Evolutionary conservation across 2,888 invertebrate species (phyloP).

Genomic region (Cacoxenus indagator): DNA sequence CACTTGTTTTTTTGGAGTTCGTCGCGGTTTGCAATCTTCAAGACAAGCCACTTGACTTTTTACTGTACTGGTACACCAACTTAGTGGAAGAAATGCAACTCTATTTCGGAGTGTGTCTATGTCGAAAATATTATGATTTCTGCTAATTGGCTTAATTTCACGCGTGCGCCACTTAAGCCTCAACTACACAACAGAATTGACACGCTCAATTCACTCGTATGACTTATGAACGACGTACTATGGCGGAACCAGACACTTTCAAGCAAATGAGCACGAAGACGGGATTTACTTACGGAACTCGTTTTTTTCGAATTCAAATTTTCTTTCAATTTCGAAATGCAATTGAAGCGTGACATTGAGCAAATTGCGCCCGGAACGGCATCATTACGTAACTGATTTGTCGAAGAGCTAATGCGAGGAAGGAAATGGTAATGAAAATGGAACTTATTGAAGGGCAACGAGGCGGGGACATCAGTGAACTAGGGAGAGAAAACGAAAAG

Average conservation of each 20-base stretch:
- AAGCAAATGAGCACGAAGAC: too few relatives aligned
- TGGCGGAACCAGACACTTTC: constrained; percentile 14
- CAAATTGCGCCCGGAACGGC: constrained; percentile 58
- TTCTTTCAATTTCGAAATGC: constrained; percentile 55
- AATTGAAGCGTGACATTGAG: constrained; percentile 59
- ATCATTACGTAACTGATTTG: constrained; percentile 67
- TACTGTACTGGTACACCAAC: too few relatives aligned
- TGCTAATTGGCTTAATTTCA: constrained; percentile 61
- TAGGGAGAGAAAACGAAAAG: neutral
- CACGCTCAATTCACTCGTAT: constrained; percentile 64
- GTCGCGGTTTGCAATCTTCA: too few relatives aligned
- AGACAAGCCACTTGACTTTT: too few relatives aligned
- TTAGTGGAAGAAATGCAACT: too few relatives aligned
- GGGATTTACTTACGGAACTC: too few relatives aligned
- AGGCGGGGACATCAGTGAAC: neutral
- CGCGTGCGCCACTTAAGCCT: constrained; percentile 41
- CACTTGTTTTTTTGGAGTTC: too few relatives aligned
- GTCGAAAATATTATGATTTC: too few relatives aligned
- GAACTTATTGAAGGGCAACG: neutral
- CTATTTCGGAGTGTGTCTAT: too few relatives aligned
- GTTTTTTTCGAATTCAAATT: constrained; percentile 41
- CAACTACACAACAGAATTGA: constrained; percentile 41
- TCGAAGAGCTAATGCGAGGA: constrained; percentile 33
- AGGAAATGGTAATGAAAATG: neutral
- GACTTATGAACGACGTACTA: constrained; percentile 50